Base-by-base conservation (phyloP, 2,797 vertebrate genomes). In the Oreochromis grahami region DNA sequence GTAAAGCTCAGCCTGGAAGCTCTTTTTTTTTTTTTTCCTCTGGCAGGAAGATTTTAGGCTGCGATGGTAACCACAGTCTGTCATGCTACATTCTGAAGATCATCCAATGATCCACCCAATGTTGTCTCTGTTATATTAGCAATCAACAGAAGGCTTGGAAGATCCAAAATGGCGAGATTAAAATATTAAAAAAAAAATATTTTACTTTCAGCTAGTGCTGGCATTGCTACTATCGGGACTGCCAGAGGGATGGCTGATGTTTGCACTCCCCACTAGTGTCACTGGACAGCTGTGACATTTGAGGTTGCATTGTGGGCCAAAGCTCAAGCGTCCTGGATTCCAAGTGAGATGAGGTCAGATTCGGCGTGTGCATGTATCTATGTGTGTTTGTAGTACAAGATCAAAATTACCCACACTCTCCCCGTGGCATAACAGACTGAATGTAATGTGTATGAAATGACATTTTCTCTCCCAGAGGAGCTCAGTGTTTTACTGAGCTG, bases 261-360 rank as follows among this genome's bases (percentile, higher is more conserved):
- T 92, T 90, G 78, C 29, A 19, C 72, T 83, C 76, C 19, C 63
- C 78, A 26, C 82, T 79, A 76, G 83, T 93, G 91, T 85, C 89
- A 81, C 63, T 78, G 89, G 92, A 93, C 88, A 93, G 88, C 91
- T 94, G 92, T 95, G 94, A 94, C 95, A 94, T 95, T 94, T 92
- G 26, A 77, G 85, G 80, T 80, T 84, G 76, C 24, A 43, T 80
- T 86, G 63, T 56, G 84, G 86, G 85, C 91, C 89, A 91, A 84
- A 90, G 84, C 91, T 91, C 86, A 90, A 90, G 84, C 53, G 24
- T 86, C 65, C 53, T 34, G 78, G 84, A 86, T 90, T 89, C 89
- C 91, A 92, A 86, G 83, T 91, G 83, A 80, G 89, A 91, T 91
- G 90, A 88, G 84, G 89, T 91, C 91, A 85, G 29, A 83, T 85